phyloP scores from a whole-genome alignment of 2,888 invertebrate species.

The Ochropleura plecta region DNA sequence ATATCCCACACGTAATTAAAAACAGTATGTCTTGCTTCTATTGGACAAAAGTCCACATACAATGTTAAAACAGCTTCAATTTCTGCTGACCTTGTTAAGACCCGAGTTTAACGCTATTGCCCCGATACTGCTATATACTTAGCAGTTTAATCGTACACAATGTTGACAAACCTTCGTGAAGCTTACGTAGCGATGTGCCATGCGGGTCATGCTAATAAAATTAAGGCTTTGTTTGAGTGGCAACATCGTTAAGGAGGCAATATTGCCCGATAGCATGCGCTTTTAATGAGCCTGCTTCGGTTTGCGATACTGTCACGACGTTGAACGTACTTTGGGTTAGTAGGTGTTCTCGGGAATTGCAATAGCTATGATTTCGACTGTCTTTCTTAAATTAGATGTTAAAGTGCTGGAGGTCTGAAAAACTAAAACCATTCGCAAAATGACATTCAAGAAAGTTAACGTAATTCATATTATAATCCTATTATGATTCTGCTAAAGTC shows the following conservation, averaged over 20 bases:
- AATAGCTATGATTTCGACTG: too few relatives aligned
- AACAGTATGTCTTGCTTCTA: background rate
- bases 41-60: too few relatives aligned
- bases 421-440: too few relatives aligned
- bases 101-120: background rate
- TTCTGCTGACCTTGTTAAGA: conserved; percentile 21
- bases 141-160: conserved; percentile 40
- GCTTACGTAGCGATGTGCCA: conserved; percentile 70
- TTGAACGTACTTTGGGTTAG: background rate
- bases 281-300: conserved; percentile 67
- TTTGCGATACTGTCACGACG: conserved; percentile 31
- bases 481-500: too few relatives aligned
- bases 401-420: too few relatives aligned
- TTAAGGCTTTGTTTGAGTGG: conserved; percentile 81
- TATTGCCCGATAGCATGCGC: conserved; percentile 71
- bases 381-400: too few relatives aligned
- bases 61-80: background rate
- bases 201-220: conserved; percentile 79
- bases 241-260: conserved; percentile 80
- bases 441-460: too few relatives aligned
- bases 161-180: conserved; percentile 65
- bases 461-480: too few relatives aligned
- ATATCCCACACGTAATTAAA: too few relatives aligned
- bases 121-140: conserved; percentile 16
- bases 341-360: background rate